Evolutionary conservation across 1,140 invertebrate genomes (phyloP).

Genomic region (Dufourea novaeangliae): DNA sequence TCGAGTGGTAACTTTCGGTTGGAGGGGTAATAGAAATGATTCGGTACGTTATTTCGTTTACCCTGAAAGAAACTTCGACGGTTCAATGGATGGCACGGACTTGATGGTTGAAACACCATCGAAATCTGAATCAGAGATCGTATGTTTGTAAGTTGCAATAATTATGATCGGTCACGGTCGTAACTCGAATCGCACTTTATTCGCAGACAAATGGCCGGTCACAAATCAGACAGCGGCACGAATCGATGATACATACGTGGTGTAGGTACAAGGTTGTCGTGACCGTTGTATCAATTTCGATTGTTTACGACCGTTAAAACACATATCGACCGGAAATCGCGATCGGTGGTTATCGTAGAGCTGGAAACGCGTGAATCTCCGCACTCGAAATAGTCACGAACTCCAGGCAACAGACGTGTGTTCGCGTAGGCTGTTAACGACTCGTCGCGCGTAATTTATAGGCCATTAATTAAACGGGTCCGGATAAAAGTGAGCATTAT

Average conservation of each 20-base stretch:
- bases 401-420: slow-evolving; percentile 41
- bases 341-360: background rate
- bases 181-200: background rate
- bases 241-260: background rate
- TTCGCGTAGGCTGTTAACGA: slow-evolving; percentile 73
- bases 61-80: background rate
- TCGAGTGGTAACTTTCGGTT: background rate
- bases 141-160: background rate
- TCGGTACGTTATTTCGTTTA: too few relatives aligned
- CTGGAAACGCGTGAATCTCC: background rate
- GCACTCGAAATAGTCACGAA: slow-evolving; percentile 22
- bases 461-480: slow-evolving; percentile 76
- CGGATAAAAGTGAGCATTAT: slow-evolving; percentile 73
- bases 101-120: background rate
- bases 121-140: background rate
- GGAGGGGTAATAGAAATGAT: too few relatives aligned
- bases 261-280: background rate
- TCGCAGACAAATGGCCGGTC: background rate
- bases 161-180: background rate
- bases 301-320: slow-evolving; percentile 54
- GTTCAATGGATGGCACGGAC: too few relatives aligned
- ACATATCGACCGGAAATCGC: slow-evolving; percentile 14
- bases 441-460: slow-evolving; percentile 76
- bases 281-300: slow-evolving; percentile 22
- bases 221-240: background rate